Conservation (phyloP, 2,888 invertebrate genomes). For the Tanaodytes sp. region DNA sequence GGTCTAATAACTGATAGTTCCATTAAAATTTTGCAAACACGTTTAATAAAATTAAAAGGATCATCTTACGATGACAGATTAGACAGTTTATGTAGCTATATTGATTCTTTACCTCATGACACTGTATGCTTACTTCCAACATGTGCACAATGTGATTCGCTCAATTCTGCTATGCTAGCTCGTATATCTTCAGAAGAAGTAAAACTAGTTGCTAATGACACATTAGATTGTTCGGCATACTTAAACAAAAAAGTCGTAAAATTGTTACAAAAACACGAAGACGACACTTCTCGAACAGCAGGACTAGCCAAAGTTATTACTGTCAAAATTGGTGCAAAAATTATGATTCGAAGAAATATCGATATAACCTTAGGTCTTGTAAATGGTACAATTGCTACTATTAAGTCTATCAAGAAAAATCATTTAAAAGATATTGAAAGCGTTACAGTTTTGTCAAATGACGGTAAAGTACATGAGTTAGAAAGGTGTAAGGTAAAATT, state of each 20-base stretch:
- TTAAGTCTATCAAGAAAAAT: too few relatives aligned
- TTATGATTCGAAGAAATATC: background rate
- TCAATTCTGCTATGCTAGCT: background rate
- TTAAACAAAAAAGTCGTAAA: background rate
- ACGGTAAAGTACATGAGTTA: too few relatives aligned
- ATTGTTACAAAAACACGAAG: background rate
- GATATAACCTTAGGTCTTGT: background rate
- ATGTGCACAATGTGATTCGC: background rate
- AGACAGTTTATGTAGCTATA: background rate
- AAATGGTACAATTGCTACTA: background rate
- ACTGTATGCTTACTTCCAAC: constrained; percentile 1
- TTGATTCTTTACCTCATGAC: background rate
- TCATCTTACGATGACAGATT: background rate
- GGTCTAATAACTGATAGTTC: constrained; percentile 22
- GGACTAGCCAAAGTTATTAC: background rate
- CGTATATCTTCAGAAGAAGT: background rate
- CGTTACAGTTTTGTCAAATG: too few relatives aligned
- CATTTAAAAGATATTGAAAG: too few relatives aligned
- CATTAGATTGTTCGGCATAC: background rate
- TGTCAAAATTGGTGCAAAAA: background rate
- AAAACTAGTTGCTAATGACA: background rate
- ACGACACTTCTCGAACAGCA: background rate
- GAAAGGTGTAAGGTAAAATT: constrained; percentile 58
- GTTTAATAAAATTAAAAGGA: constrained; percentile 6
- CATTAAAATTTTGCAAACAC: constrained; percentile 17